Base-by-base conservation (phyloP, 2,797 vertebrate genomes). In the Tamandua tetradactyla region DNA sequence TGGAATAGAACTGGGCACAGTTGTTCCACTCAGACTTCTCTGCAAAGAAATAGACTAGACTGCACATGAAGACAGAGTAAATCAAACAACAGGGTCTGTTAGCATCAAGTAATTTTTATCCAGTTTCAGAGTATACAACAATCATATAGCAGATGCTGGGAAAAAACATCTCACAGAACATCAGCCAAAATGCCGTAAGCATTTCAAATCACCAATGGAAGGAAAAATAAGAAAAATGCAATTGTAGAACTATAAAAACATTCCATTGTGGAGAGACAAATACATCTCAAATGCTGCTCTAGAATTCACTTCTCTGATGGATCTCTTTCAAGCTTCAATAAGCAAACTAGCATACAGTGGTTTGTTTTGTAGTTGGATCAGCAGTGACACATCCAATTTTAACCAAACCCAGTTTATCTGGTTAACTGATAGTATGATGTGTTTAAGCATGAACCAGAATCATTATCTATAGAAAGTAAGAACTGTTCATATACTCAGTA, bases 121-220 rank as follows among this genome's bases (percentile, higher is more conserved):
- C 23, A 86, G 12, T 9, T 66, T 92, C 49, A 92, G 18, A 74
- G 64, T 14, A 66, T 68, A 42, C 22, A 68, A 69, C 3, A 79
- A 30, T 74, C 37, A 57, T 35, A 71, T 61, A 75, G 69, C 49
- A 91, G 49, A 78, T 27, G 27, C 25, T 89, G 7, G 37, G 80
- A 94, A 79, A 83, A 35, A 49, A 42, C 47, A 89, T 82, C 17
- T 94, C 55, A 87, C 66, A 30, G 37, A 32, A 18, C 55, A 88
- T 57, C 18, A 74, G 40, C n/a, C 93, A n/a, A 78, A 94, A 78
- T 64, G 22, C 47, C 44, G 93, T 55, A 82, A 94, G 59, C 49
- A 37, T 85, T 94, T 87, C 61, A 94, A 91, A 93, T 93, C 87
- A 75, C 37, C 47, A 83, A 91, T 61, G 87, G 37, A 92, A 57